These are phyloP conservation scores for Microtus pennsylvanicus DNA, from an alignment of 2,113 vertebrate species.

Conservation along the genomic window DNA sequence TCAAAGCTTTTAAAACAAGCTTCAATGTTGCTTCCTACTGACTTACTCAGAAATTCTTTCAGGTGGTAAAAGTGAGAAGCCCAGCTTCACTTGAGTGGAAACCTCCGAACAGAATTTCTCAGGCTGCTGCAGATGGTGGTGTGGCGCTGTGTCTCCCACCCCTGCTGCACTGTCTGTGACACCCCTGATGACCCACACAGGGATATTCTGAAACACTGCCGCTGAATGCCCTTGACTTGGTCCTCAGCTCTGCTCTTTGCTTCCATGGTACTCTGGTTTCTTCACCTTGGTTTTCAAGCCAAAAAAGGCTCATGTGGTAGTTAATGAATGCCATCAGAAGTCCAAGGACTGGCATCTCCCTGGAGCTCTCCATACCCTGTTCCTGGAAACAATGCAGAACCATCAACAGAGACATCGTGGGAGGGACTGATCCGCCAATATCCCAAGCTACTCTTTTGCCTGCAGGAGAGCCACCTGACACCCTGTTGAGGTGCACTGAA, in stretches of 20 bases:
- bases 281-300: not conserved
- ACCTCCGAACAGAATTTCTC: not conserved
- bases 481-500: not conserved
- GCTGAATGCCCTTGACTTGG: not conserved
- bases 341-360: not conserved
- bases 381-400: not conserved
- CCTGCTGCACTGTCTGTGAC: not conserved
- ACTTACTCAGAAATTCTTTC: too few species aligned
- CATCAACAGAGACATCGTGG: not conserved
- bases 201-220: not conserved
- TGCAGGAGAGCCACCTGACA: not conserved
- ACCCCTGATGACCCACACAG: not conserved
- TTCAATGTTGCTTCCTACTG: too few species aligned
- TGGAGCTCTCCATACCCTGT: not conserved
- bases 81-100: not conserved
- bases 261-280: not conserved
- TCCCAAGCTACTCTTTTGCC: not conserved
- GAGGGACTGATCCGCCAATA: not conserved
- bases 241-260: not conserved
- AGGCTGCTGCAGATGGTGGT: not conserved
- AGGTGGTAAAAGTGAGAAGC: too few species aligned
- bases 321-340: not conserved
- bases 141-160: not conserved
- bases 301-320: not conserved
- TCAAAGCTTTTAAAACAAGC: too few species aligned